These are phyloP conservation scores for Drosophila prosaltans DNA, from an alignment of 1,140 invertebrate species.

Conservation along the genomic window DNA sequence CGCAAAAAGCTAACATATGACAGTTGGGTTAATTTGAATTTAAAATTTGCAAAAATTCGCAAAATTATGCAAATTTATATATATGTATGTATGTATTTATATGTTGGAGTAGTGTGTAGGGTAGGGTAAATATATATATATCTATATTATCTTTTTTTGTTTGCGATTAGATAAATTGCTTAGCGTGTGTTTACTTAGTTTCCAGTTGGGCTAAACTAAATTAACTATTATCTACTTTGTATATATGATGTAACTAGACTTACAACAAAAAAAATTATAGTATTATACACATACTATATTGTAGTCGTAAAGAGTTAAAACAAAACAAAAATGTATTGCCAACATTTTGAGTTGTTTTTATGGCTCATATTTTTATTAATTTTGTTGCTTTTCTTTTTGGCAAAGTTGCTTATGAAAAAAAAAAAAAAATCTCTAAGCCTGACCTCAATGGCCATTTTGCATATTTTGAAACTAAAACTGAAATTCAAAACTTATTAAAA, in stretches of 20 bases:
- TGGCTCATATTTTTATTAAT: constrained; percentile 9
- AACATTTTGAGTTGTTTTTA: constrained; percentile 2
- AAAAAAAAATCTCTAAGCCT: constrained; percentile 3
- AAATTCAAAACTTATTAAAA: constrained; percentile 44
- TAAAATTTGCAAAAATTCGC: background rate
- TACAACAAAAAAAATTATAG: too few species aligned
- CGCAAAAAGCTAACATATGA: too few species aligned
- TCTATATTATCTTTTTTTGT: background rate
- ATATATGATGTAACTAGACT: background rate
- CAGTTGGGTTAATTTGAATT: too few species aligned
- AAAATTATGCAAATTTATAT: constrained; percentile 7
- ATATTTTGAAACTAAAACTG: constrained; percentile 30
- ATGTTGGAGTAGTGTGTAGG: too few species aligned
- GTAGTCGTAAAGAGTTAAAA: background rate
- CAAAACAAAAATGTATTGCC: background rate
- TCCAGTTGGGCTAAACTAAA: background rate
- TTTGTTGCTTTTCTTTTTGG: background rate
- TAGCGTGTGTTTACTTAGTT: constrained; percentile 9
- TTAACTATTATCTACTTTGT: constrained; percentile 11
- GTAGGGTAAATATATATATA: background rate
- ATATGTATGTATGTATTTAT: background rate
- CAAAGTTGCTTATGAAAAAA: background rate
- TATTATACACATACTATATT: background rate
- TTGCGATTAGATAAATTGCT: constrained; percentile 8
- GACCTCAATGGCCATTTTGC: constrained; percentile 29